phyloP scores from a whole-genome alignment of 2,113 vertebrate species.

The Saccopteryx leptura region DNA sequence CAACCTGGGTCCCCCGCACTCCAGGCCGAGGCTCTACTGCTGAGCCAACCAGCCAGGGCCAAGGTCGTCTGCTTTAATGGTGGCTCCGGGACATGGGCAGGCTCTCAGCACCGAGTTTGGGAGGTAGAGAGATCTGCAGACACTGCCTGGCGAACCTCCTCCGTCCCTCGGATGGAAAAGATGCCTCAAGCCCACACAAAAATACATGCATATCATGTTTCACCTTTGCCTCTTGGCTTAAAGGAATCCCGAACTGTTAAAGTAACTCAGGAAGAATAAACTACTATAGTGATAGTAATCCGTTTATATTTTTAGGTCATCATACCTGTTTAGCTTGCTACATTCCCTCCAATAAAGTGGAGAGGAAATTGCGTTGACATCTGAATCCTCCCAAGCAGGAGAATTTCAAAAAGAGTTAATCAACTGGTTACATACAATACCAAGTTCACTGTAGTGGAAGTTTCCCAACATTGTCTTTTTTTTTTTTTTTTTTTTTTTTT shows the following conservation, averaged over 20 bases:
- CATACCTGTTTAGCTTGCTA: not conserved
- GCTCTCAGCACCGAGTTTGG: not conserved
- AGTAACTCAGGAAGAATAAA: slow-evolving; percentile 4
- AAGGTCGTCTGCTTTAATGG: not conserved
- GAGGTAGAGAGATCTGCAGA: not conserved
- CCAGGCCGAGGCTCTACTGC: too few species aligned
- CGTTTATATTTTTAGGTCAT: not conserved
- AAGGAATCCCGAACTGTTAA: slow-evolving; percentile 9
- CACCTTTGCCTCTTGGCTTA: not conserved
- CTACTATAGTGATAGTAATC: not conserved
- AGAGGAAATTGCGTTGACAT: not conserved
- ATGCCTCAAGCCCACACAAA: not conserved
- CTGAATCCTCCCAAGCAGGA: slow-evolving; percentile 2
- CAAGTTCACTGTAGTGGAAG: not conserved
- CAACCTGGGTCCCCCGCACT: too few species aligned
- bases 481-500: not conserved
- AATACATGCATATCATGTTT: too few species aligned
- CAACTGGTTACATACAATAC: not conserved
- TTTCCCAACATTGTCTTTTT: not conserved
- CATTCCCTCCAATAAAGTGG: not conserved
- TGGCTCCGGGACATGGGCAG: not conserved
- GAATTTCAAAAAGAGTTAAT: not conserved
- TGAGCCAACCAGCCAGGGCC: too few species aligned
- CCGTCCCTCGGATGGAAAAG: not conserved
- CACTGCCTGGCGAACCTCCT: not conserved